These are phyloP conservation scores for Microplitis demolitor DNA, from an alignment of 1,140 invertebrate species.

Conservation along the genomic window DNA sequence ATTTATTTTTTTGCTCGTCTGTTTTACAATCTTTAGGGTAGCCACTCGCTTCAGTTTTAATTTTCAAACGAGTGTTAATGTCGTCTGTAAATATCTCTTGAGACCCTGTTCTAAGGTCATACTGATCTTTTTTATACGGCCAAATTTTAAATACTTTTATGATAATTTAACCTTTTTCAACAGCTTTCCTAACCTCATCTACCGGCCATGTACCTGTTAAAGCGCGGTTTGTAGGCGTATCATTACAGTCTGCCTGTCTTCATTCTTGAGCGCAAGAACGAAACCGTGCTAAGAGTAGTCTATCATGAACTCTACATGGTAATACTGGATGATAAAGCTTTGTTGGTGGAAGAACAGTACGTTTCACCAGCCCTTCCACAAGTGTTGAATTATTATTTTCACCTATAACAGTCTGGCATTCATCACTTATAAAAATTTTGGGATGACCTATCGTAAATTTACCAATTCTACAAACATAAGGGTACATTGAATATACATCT, in stretches of 20 bases:
- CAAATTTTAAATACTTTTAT: conserved; percentile 29
- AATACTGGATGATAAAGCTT: conserved; percentile 35
- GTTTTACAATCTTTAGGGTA: conserved; percentile 38
- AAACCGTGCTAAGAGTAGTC: conserved; percentile 33
- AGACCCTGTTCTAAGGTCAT: conserved; percentile 7
- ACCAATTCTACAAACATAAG: conserved; percentile 36
- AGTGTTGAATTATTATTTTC: conserved; percentile 1
- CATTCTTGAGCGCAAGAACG: conserved; percentile 25
- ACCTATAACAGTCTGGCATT: conserved; percentile 21
- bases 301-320: conserved; percentile 15
- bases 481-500: conserved; percentile 48
- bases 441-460: conserved; percentile 50
- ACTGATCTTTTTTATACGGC: conserved; percentile 31
- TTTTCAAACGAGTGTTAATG: conserved; percentile 45
- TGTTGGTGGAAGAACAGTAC: conserved; percentile 31
- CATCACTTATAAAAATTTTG: conserved; percentile 39
- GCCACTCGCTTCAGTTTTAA: conserved; percentile 42
- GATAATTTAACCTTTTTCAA: conserved; percentile 47
- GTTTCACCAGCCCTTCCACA: conserved; percentile 33
- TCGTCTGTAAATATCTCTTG: conserved; percentile 40
- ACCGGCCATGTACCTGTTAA: conserved; percentile 51
- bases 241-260: conserved; percentile 28
- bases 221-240: conserved; percentile 34
- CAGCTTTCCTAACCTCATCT: conserved; percentile 50
- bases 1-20: conserved; percentile 37